Evolutionary conservation across 2,888 invertebrate species (phyloP).

Genomic region (Junonia oenone): DNA sequence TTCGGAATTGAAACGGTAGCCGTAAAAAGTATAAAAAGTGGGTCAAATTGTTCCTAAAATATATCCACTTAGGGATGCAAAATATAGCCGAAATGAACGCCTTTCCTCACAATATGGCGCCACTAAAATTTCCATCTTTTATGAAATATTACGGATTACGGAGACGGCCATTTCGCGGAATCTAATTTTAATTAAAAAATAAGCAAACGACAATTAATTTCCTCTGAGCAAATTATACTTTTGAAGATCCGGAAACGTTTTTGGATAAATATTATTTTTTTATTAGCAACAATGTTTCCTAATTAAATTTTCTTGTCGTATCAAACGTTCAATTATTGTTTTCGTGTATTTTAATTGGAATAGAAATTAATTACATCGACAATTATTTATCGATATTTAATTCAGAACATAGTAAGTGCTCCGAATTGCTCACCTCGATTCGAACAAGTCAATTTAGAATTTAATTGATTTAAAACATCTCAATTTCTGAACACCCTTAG

Average conservation of each 20-base stretch:
- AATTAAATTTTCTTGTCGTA: neutral
- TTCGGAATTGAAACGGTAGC: slow-evolving; percentile 25
- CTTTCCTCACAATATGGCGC: slow-evolving; percentile 75
- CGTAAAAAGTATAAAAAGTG: slow-evolving; percentile 31
- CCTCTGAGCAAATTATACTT: slow-evolving; percentile 24
- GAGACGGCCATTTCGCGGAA: slow-evolving; percentile 57
- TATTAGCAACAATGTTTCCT: neutral
- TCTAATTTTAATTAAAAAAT: slow-evolving; percentile 60
- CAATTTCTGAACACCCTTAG: slow-evolving; percentile 53
- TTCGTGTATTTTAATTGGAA: neutral
- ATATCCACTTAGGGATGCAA: slow-evolving; percentile 55
- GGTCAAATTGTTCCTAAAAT: slow-evolving; percentile 56
- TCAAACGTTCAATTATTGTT: neutral
- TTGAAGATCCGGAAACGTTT: neutral
- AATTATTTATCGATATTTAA: neutral
- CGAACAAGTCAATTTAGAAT: slow-evolving; percentile 27
- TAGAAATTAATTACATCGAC: neutral
- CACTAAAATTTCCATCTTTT: slow-evolving; percentile 74
- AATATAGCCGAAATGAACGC: slow-evolving; percentile 66
- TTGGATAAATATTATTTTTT: neutral
- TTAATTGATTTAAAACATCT: slow-evolving; percentile 63
- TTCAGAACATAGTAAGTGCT: neutral
- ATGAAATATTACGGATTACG: slow-evolving; percentile 72
- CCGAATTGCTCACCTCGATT: slow-evolving; percentile 18
- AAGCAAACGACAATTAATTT: slow-evolving; percentile 70